Conservation (phyloP, 2,888 invertebrate species). For the Ypsolopha sequella region DNA sequence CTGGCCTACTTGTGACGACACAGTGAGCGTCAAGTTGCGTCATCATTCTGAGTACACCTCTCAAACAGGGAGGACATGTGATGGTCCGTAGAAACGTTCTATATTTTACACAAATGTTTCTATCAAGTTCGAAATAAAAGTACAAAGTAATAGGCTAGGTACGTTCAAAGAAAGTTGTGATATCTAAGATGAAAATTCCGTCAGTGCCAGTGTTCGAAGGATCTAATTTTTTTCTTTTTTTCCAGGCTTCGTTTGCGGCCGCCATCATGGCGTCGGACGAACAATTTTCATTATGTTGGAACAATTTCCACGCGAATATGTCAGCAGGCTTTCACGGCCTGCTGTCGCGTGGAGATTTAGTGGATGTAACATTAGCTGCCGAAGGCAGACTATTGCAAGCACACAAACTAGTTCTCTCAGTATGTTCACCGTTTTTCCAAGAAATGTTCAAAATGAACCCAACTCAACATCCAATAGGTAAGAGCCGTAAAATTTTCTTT, state of each 20-base stretch:
- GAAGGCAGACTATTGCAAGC: constrained; percentile 79
- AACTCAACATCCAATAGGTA: constrained; percentile 77
- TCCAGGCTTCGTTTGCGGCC: constrained; percentile 47
- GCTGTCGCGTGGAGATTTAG: constrained; percentile 76
- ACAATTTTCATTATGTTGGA: constrained; percentile 82
- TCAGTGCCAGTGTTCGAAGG: neutral
- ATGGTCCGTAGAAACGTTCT: constrained; percentile 46
- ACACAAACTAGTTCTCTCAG: constrained; percentile 78
- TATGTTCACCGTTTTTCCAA: constrained; percentile 81
- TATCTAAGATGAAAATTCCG: too few relatives aligned
- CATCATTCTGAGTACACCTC: constrained; percentile 54
- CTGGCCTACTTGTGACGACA: constrained; percentile 1
- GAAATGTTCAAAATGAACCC: constrained; percentile 80
- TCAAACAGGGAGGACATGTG: constrained; percentile 59
- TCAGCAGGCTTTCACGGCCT: constrained; percentile 80
- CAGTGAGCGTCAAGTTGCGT: constrained; percentile 43
- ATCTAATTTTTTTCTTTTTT: constrained; percentile 13
- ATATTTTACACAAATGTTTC: constrained; percentile 59
- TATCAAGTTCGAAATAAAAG: constrained; percentile 52
- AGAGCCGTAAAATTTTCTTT: constrained; percentile 15
- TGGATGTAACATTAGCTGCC: constrained; percentile 78
- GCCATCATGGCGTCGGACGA: constrained; percentile 80
- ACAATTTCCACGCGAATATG: constrained; percentile 81
- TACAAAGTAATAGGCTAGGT: constrained; percentile 67
- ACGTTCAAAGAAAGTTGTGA: constrained; percentile 9